Conservation (phyloP, 2,888 invertebrate genomes). For the Oeneis ivallda region DNA sequence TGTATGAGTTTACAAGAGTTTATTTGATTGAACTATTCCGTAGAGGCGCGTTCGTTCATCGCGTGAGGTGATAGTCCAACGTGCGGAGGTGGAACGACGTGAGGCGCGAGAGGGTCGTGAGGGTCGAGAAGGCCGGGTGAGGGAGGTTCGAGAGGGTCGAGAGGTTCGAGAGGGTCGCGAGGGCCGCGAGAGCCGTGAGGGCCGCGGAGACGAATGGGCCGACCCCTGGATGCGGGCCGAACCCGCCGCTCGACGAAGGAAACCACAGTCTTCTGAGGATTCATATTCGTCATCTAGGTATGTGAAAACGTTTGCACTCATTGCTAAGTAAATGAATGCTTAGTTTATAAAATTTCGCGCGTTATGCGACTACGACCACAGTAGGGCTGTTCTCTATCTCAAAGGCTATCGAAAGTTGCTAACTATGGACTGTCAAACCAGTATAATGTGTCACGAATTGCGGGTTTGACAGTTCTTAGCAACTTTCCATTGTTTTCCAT, state of each 20-base stretch:
- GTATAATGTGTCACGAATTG: no score
- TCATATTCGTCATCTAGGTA: conserved; percentile 77
- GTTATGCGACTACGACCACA: no score
- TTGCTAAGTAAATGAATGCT: conserved; percentile 14
- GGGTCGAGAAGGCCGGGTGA: conserved; percentile 45
- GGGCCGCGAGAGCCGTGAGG: conserved; percentile 44
- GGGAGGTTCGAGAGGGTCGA: conserved; percentile 47
- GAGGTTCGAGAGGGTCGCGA: conserved; percentile 41
- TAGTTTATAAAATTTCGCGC: background rate
- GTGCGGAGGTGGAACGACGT: conserved; percentile 75
- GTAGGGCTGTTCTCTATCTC: no score
- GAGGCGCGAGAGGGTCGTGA: conserved; percentile 48
- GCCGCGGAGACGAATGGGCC: conserved; percentile 89
- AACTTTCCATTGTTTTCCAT: no score
- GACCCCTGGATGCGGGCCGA: conserved; percentile 95
- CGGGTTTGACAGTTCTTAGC: no score
- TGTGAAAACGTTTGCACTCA: background rate
- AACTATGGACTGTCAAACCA: no score
- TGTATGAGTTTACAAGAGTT: no score
- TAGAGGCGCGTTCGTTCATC: conserved; percentile 83
- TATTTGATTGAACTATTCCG: background rate
- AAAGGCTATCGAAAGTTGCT: no score
- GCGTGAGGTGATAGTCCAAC: conserved; percentile 88
- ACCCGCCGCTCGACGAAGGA: conserved; percentile 67
- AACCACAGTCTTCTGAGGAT: conserved; percentile 72